Conservation (phyloP, 92 coral and sea anemone genomes). For the Nematostella vectensis region DNA sequence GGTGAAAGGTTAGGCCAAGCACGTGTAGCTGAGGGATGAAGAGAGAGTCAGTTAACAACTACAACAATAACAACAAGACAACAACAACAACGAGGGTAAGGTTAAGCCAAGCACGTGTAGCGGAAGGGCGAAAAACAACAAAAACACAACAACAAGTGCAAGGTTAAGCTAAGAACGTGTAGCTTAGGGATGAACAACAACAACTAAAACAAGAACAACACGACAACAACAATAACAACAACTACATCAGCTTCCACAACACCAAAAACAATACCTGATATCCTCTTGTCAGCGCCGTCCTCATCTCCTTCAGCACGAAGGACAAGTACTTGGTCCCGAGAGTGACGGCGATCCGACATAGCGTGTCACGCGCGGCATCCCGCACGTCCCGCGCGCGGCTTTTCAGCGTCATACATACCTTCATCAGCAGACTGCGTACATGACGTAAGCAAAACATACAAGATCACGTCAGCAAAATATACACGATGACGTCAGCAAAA, state of each 20-base stretch:
- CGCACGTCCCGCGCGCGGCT: slow-evolving; percentile 95
- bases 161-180: slow-evolving; percentile 78
- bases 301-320: slow-evolving; percentile 73
- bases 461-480: background rate
- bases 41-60: background rate
- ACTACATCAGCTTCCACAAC: no score
- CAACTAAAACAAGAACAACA: no score
- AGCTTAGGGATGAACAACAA: slow-evolving; percentile 4
- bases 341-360: slow-evolving; percentile 72
- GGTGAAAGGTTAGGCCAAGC: slow-evolving; percentile 70
- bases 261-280: slow-evolving; percentile 59
- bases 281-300: slow-evolving; percentile 64
- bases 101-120: slow-evolving; percentile 10
- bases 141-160: slow-evolving; percentile 64
- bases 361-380: slow-evolving; percentile 83
- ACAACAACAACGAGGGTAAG: background rate
- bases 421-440: slow-evolving; percentile 78
- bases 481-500: slow-evolving; percentile 1
- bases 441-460: background rate
- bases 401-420: slow-evolving; percentile 70
- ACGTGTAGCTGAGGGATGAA: slow-evolving; percentile 67
- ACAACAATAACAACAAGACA: background rate
- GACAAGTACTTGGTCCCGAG: slow-evolving; percentile 87
- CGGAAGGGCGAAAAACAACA: slow-evolving; percentile 1
- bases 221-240: no score